A percentile compares a stretch with the other conserved stretches of the same genome.
These are phyloP conservation scores for Drosophila aff. DNA, from an alignment of 1,140 invertebrate species.

Conservation along the genomic window DNA sequence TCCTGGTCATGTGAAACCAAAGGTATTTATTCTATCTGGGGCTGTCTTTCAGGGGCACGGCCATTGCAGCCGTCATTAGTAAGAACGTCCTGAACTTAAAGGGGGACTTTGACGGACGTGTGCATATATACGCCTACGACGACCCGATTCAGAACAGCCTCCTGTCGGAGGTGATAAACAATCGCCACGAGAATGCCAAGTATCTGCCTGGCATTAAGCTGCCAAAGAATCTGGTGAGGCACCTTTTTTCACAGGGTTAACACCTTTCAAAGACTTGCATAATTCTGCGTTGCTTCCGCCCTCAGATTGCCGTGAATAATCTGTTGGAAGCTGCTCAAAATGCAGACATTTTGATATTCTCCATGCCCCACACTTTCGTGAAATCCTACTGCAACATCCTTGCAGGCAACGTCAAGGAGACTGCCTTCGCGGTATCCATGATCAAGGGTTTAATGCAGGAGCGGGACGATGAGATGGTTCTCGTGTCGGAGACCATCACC, in stretches of 20 bases:
- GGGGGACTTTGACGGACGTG: slow-evolving; percentile 41
- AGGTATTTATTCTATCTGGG: background rate
- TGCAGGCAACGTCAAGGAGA: slow-evolving; percentile 94
- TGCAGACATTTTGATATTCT: slow-evolving; percentile 98
- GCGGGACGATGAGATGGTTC: slow-evolving; percentile 94
- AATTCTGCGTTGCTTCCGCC: slow-evolving; percentile 22
- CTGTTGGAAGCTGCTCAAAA: slow-evolving; percentile 94
- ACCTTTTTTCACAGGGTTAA: too few relatives aligned
- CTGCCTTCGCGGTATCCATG: slow-evolving; percentile 95
- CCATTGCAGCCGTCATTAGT: slow-evolving; percentile 63
- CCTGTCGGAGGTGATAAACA: slow-evolving; percentile 65
- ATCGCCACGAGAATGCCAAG: slow-evolving; percentile 66
- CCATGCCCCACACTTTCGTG: slow-evolving; percentile 99
- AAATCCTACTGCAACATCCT: slow-evolving; percentile 92
- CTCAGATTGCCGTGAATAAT: slow-evolving; percentile 96
- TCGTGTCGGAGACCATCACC: slow-evolving; percentile 97
- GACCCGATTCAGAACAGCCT: slow-evolving; percentile 46
- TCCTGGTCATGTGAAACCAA: background rate
- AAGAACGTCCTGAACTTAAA: slow-evolving; percentile 35
- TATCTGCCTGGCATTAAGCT: slow-evolving; percentile 66
- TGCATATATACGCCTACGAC: slow-evolving; percentile 67
- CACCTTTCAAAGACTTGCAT: background rate
- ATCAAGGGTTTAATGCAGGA: slow-evolving; percentile 97
- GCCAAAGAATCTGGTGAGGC: slow-evolving; percentile 58
- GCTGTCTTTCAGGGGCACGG: slow-evolving; percentile 57